Evolutionary conservation across 2,113 vertebrate species (phyloP), one percentile per base, ranked within the genome.

Genomic region (Corythaixoides concolor): DNA sequence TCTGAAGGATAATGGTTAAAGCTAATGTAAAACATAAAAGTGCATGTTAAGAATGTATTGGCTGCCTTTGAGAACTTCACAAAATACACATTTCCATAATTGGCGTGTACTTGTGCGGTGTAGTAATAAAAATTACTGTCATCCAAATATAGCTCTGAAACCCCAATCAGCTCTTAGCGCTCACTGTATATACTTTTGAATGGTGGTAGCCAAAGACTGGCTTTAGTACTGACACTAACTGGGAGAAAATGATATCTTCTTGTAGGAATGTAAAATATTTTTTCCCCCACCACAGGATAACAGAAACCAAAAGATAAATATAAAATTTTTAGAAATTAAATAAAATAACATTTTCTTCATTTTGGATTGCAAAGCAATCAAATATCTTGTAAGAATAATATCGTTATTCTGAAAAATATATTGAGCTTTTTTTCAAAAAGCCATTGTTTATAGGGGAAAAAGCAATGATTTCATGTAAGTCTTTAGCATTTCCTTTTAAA

Each of bases 11-110:
- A 18, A 86, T 81, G 43, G 39, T 85, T 89, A 66, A 85, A 95
- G 92, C 50, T 90, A 87, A 89, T 83, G 64, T 56, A 96, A 89
- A 86, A 53, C 33, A 22, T 39, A 37, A 69, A 90, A 95, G 23
- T 50, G 56, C 76, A 43, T 6, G 3, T 45, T 49, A 45, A 35
- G 69, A 82, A 58, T 33, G 32, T 4, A 8, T 15, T 79, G 82
- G 17, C 63, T 67, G 14, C 50, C 8, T 43, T 32, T 59, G 43
- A 87, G 89, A 96, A 79, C 60, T 32, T 45, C 53, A 90, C 28
- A 91, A 28, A 86, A 73, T 5, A 5, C 7, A 9, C 56, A 37
- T 72, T 83, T 95, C 45, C 12, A 2, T 67, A 77, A 50, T 30
- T 63, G 39, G 2, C 11, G 5, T 18, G 27, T 60, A 5, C 27